phyloP scores from a whole-genome alignment of 2,888 invertebrate species.

The Xestobium rufovillosum region DNA sequence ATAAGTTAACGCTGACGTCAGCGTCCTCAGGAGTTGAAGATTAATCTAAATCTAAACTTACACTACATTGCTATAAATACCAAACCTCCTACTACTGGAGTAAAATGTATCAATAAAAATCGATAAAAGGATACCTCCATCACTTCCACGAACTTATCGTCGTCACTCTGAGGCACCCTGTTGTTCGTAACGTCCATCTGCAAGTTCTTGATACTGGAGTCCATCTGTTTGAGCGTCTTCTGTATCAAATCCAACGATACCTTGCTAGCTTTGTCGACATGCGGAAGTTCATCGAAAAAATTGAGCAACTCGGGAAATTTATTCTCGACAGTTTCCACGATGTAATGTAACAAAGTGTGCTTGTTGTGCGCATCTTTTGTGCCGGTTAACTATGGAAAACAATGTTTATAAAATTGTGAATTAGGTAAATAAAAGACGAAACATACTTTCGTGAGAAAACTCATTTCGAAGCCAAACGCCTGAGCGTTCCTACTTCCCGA shows the following conservation, averaged over 20 bases:
- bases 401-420: neutral
- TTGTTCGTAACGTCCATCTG: constrained; percentile 87
- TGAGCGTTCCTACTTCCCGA: constrained; percentile 89
- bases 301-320: constrained; percentile 80
- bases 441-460: constrained; percentile 82
- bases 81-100: constrained; percentile 3
- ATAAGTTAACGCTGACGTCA: too few relatives aligned
- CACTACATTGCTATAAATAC: too few relatives aligned
- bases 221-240: constrained; percentile 78
- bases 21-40: too few relatives aligned
- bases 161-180: constrained; percentile 66
- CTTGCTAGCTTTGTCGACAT: constrained; percentile 82
- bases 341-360: constrained; percentile 84
- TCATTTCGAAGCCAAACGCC: constrained; percentile 95
- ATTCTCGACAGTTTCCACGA: constrained; percentile 79
- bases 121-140: constrained; percentile 74
- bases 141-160: constrained; percentile 77
- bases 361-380: constrained; percentile 94
- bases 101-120: constrained; percentile 1
- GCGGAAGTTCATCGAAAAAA: constrained; percentile 79
- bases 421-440: constrained; percentile 1
- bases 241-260: constrained; percentile 78
- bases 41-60: too few relatives aligned
- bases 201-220: constrained; percentile 74
- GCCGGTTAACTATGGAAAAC: constrained; percentile 54